phyloP scores from a whole-genome alignment of 2,888 invertebrate genomes.

The Argyra leucocephala region DNA sequence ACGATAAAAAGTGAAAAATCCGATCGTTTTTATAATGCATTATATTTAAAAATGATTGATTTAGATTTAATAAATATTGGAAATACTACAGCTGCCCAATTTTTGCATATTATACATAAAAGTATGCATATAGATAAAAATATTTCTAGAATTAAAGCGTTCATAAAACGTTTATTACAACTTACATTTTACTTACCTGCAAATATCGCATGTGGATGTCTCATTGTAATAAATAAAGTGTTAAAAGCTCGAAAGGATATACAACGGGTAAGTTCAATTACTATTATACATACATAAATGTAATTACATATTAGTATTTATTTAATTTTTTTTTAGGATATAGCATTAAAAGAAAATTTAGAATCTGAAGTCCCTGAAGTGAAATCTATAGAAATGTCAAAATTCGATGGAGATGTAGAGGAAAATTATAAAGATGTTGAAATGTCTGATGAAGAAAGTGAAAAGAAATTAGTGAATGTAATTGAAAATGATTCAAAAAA shows the following conservation, averaged over 20 bases:
- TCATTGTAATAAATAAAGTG: slow-evolving; percentile 50
- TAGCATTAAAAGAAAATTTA: slow-evolving; percentile 28
- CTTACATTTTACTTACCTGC: slow-evolving; percentile 61
- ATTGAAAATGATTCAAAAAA: slow-evolving; percentile 7
- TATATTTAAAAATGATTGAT: slow-evolving; percentile 80
- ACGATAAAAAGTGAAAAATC: slow-evolving; percentile 36
- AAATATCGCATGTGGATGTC: slow-evolving; percentile 69
- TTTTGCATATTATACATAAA: slow-evolving; percentile 79
- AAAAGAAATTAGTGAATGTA: slow-evolving; percentile 18
- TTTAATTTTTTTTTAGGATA: no score
- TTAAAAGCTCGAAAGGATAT: slow-evolving; percentile 60
- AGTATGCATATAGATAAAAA: slow-evolving; percentile 72
- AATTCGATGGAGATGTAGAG: slow-evolving; percentile 39
- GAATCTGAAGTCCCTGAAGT: slow-evolving; percentile 22
- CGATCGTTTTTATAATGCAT: slow-evolving; percentile 65
- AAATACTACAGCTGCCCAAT: slow-evolving; percentile 59
- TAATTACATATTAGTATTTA: no score
- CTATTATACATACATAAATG: no score
- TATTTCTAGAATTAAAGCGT: slow-evolving; percentile 62
- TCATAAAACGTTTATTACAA: slow-evolving; percentile 73
- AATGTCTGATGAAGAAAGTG: slow-evolving; percentile 23
- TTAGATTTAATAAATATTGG: slow-evolving; percentile 52
- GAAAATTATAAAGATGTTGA: slow-evolving; percentile 35
- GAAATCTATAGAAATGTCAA: slow-evolving; percentile 29
- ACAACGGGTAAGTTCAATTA: slow-evolving; percentile 8